phyloP scores from a whole-genome alignment of 2,113 vertebrate species.

The Callipepla squamata region DNA sequence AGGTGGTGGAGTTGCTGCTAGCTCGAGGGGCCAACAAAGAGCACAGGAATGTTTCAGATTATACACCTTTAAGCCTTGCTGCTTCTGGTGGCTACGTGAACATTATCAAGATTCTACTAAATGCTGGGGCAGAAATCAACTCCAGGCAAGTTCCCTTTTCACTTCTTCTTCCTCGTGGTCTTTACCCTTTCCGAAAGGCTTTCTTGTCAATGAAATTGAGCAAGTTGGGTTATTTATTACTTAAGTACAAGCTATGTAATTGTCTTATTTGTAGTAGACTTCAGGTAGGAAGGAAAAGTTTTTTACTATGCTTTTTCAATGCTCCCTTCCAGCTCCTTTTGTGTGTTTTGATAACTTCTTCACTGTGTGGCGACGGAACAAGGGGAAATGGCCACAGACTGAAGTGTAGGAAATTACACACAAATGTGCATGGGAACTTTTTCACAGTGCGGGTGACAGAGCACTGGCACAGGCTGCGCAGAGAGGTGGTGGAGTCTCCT shows the following conservation, averaged over 20 bases:
- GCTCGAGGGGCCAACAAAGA: slow-evolving; percentile 98
- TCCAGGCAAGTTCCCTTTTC: slow-evolving; percentile 86
- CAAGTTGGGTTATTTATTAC: not conserved
- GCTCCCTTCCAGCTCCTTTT: not conserved
- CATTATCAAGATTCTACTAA: slow-evolving; percentile 98
- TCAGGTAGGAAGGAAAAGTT: not conserved
- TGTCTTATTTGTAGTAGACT: not conserved
- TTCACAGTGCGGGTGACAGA: too few relatives aligned
- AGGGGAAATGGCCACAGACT: too few relatives aligned
- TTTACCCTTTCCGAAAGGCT: not conserved
- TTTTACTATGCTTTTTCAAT: not conserved
- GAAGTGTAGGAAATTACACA: too few relatives aligned
- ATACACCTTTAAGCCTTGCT: slow-evolving; percentile 96
- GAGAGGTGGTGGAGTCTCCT: too few relatives aligned
- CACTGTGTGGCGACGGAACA: too few relatives aligned
- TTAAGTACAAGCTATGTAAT: too few relatives aligned
- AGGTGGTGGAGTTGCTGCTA: slow-evolving; percentile 97
- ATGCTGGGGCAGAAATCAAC: slow-evolving; percentile 98
- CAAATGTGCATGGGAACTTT: too few relatives aligned
- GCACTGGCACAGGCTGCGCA: too few relatives aligned
- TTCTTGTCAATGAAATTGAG: not conserved
- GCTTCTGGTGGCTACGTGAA: slow-evolving; percentile 99
- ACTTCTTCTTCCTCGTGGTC: not conserved
- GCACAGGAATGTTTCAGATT: slow-evolving; percentile 98
- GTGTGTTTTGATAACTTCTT: not conserved